Evolutionary conservation across 2,113 vertebrate genomes (phyloP), one percentile per base, ranked within the genome.

Genomic region (Halichoerus grypus): DNA sequence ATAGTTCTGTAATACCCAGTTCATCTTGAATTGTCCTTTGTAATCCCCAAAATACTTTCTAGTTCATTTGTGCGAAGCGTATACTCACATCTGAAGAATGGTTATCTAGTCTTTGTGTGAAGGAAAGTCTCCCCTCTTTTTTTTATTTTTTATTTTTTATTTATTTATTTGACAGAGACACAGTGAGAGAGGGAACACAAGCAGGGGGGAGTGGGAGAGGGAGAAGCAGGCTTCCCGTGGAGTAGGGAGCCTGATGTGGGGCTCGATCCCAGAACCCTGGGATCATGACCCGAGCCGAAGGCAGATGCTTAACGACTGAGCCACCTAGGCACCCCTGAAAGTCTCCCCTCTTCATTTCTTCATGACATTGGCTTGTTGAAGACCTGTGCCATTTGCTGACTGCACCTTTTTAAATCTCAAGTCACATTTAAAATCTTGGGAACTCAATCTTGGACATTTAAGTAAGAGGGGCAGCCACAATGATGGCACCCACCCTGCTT

Each of bases 331-430:
- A 8, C 46, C 46, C 46, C 7, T 46, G 51, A 93, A 65, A 88
- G 65, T 67, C 18, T 67, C 10, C 12, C 24, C 33, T 76, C 6
- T 67, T 84, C 55, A 31, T 83, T 49, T 88, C 21, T 49, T 77
- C n/a, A 51, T 77, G 69, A 77, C 33, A 89, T 65, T 77, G 36
- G 33, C 4, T 77, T 67, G 69, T 76, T 42, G 39, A 61, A 84
- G 33, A 67, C 39, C 84, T 59, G 61, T 7, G 24, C 19, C 69
- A 76, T 33, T 93, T 82, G 69, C 79, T 39, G 22, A 93, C 67
- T 76, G 46, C 77, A 28, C 14, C 19, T 81, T 83, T 84, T 74
- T 93, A 76, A 95, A 51, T 80, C 91, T 72, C 46, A 76, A 77
- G 49, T 67, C 24, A 36, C 5, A 63, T 83, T 96, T 96, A 57